Conservation (phyloP, 2,113 vertebrate genomes). For the Pimephales promelas region DNA sequence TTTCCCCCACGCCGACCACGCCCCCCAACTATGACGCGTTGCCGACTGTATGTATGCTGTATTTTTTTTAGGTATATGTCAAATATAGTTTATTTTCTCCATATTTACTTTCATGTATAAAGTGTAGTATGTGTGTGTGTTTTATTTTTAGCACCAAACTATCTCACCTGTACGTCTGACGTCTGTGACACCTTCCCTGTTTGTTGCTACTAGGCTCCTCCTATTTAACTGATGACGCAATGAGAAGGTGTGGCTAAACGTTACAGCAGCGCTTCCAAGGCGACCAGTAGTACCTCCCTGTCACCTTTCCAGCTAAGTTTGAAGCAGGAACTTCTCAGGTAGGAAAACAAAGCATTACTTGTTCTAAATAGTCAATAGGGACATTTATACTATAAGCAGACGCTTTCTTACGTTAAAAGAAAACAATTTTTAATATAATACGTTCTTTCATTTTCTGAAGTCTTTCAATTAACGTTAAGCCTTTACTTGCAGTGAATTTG, state of each 20-base stretch:
- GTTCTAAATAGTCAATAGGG: neutral
- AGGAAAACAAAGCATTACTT: conserved; percentile 54
- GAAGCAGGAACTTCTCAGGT: conserved; percentile 75
- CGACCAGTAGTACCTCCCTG: conserved; percentile 69
- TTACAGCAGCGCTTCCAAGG: conserved; percentile 60
- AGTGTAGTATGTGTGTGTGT: too few relatives aligned
- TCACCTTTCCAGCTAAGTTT: conserved; percentile 50
- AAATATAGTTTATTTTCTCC: too few relatives aligned
- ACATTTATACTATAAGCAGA: neutral
- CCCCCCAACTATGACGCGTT: too few relatives aligned
- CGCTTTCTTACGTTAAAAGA: neutral
- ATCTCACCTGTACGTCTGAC: conserved; percentile 32
- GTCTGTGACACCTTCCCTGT: conserved; percentile 30
- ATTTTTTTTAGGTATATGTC: too few relatives aligned
- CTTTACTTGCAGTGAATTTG: neutral
- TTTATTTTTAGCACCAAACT: too few relatives aligned
- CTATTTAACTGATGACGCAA: conserved; percentile 34
- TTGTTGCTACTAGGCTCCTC: conserved; percentile 2
- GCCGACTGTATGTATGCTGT: too few relatives aligned
- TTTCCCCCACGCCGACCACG: too few relatives aligned
- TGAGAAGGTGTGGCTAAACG: conserved; percentile 43
- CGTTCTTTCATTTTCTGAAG: neutral
- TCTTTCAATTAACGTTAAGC: conserved; percentile 1
- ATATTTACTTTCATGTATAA: neutral
- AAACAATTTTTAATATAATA: neutral